Evolutionary conservation across 2,888 invertebrate species (phyloP).

Genomic region (Volucella inanis): DNA sequence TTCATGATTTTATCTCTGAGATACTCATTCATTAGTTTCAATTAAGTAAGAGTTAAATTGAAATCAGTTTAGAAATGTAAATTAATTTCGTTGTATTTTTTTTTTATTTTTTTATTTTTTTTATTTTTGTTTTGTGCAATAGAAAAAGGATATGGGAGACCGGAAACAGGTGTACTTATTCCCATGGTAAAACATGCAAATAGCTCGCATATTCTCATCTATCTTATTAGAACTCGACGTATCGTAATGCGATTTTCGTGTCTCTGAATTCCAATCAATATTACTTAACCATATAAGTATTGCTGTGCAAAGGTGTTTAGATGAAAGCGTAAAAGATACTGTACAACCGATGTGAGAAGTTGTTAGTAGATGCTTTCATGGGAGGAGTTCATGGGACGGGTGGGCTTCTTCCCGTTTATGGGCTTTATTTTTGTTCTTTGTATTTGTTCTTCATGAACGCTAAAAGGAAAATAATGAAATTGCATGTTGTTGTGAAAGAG

Average conservation of each 20-base stretch:
- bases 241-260: conserved; percentile 68
- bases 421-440: too few species aligned
- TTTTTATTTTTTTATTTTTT: neutral
- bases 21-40: conserved; percentile 31
- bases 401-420: conserved; percentile 4
- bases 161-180: conserved; percentile 33
- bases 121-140: neutral
- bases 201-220: conserved; percentile 55
- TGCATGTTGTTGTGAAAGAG: neutral
- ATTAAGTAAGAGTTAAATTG: conserved; percentile 15
- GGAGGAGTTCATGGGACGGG: too few species aligned
- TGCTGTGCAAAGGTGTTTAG: conserved; percentile 9
- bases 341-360: conserved; percentile 10
- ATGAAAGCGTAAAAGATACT: conserved; percentile 2
- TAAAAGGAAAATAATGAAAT: neutral
- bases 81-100: conserved; percentile 33
- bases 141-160: conserved; percentile 5
- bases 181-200: conserved; percentile 46
- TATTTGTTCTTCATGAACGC: neutral
- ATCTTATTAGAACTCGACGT: conserved; percentile 63
- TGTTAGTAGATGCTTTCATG: neutral
- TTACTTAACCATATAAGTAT: conserved; percentile 37
- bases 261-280: conserved; percentile 64
- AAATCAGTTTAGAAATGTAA: conserved; percentile 45
- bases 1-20: conserved; percentile 27